Base-by-base conservation (phyloP, 2,888 invertebrate genomes). In the Catocala nupta region DNA sequence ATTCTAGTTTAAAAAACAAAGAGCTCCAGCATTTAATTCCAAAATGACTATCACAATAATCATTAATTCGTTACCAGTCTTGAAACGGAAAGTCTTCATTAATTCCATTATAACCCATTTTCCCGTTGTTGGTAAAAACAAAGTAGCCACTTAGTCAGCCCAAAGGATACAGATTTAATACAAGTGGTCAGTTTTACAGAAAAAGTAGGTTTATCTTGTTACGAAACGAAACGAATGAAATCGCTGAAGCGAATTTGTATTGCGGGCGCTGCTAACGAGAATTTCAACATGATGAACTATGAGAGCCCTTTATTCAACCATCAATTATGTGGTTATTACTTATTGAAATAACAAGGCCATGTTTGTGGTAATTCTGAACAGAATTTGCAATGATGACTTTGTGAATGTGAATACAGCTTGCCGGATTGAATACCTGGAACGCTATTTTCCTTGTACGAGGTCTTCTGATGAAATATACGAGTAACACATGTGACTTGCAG, bases 221-320 rank as follows among this genome's bases (percentile, higher is more conserved):
- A 71, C 69, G 72, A 78, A 78, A 80, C 74, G 72, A 70, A 77
- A 83, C 83, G 82, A 87, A 84, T 83, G 83, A 84, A 90, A 73
- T 86, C 89, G 72, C 84, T 89, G 90, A 85, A 86, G 89, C 92
- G 90, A 78, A 82, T 75, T 78, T 92, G 84, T 88, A 93, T 93
- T 93, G 93, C 92, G 92, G 80, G 84, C 81, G 71, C 73, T 75
- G 81, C 88, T 90, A 90, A 90, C 87, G 87, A 91, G 89, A 82
- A 83, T 81, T 86, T 85, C 85, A 89, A 85, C 86, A 88, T 86
- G 82, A 87, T 87, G 86, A 89, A 89, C 86, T 85, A 79, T 73
- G 72, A 89, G 87, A 72, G 82, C 81, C 75, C 84, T 84, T 84
- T 84, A 86, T 84, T 75, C 83, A 80, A 74, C 82, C 68, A 67